phyloP scores from a whole-genome alignment of 2,888 invertebrate genomes.

The Lepidocyrtoides sp. region DNA sequence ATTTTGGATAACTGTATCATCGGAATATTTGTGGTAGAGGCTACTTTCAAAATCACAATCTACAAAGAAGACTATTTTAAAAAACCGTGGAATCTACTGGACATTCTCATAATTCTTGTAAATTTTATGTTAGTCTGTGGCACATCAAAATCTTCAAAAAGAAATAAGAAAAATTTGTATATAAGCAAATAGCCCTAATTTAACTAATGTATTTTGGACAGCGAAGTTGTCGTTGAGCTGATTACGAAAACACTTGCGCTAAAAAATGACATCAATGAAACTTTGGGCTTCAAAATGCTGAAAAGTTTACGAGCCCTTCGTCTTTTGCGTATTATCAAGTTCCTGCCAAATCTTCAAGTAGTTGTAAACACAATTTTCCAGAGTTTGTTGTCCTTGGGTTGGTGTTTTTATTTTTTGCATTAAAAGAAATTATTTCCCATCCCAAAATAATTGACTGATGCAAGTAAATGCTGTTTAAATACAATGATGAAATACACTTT shows the following conservation, averaged over 20 bases:
- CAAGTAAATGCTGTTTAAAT: too few species aligned
- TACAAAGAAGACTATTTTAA: constrained; percentile 83
- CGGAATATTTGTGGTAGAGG: constrained; percentile 83
- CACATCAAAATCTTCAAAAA: not conserved
- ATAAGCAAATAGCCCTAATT: too few species aligned
- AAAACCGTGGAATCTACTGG: constrained; percentile 81
- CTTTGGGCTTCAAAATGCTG: constrained; percentile 76
- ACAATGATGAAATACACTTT: too few species aligned
- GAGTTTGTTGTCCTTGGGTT: constrained; percentile 86
- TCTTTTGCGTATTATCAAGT: constrained; percentile 83
- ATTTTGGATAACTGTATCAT: constrained; percentile 82
- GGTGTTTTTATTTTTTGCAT: not conserved
- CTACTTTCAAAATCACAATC: constrained; percentile 81
- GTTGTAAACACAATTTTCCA: constrained; percentile 85
- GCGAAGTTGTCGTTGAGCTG: constrained; percentile 78
- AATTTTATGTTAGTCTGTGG: constrained; percentile 73
- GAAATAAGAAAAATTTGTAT: not conserved
- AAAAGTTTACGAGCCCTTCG: constrained; percentile 82
- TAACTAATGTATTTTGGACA: too few species aligned
- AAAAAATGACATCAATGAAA: constrained; percentile 77
- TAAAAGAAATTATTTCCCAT: too few species aligned
- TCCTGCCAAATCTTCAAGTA: constrained; percentile 85
- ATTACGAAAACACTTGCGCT: constrained; percentile 79
- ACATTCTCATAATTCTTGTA: constrained; percentile 81
- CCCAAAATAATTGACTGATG: too few species aligned